These are phyloP conservation scores for Atethmia centrago DNA, from an alignment of 2,888 invertebrate genomes.

Conservation along the genomic window DNA sequence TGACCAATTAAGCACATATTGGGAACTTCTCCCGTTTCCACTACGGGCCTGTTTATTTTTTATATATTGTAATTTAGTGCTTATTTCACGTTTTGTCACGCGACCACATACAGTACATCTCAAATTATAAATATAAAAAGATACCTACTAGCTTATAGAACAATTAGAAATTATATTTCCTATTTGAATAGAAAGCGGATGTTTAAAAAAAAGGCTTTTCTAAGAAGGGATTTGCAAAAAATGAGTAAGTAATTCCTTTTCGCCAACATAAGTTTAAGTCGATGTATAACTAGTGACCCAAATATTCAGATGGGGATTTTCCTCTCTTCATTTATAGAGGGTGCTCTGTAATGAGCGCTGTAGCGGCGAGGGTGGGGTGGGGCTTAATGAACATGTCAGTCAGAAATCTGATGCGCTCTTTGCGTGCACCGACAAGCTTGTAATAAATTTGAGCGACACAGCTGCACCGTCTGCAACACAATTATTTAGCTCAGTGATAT, in stretches of 20 bases:
- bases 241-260: conserved; percentile 34
- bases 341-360: conserved; percentile 66
- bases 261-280: conserved; percentile 9
- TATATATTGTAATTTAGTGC: conserved; percentile 36
- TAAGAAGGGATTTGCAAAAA: conserved; percentile 30
- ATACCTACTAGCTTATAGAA: too few relatives aligned
- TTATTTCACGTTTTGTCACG: conserved; percentile 27
- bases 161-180: background rate
- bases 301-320: conserved; percentile 67
- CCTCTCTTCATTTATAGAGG: conserved; percentile 47
- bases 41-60: background rate
- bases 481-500: conserved; percentile 36
- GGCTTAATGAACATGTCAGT: conserved; percentile 75
- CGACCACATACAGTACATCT: too few relatives aligned
- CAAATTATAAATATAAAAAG: too few relatives aligned
- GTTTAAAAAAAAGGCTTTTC: background rate
- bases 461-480: conserved; percentile 23
- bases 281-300: conserved; percentile 65
- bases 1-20: conserved; percentile 16
- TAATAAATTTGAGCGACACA: conserved; percentile 26
- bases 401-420: conserved; percentile 66
- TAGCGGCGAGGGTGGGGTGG: conserved; percentile 53
- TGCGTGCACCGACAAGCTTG: conserved; percentile 49
- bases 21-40: conserved; percentile 9
- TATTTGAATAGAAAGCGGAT: background rate